Conservation (phyloP, 2,888 invertebrate genomes). For the Dolichopus griseipennis region DNA sequence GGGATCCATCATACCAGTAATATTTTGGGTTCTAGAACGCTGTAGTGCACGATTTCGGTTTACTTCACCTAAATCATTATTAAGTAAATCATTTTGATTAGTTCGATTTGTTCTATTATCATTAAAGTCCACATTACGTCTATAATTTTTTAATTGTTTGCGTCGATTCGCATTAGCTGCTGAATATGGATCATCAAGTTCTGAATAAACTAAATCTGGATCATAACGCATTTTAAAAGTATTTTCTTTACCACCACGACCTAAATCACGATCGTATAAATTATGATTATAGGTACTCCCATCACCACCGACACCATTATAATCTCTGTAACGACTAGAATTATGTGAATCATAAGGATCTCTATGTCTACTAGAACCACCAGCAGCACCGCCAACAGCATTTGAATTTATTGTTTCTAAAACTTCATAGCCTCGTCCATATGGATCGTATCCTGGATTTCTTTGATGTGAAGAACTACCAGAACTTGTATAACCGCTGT, state of each 20-base stretch:
- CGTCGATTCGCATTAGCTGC: slow-evolving; percentile 16
- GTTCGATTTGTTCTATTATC: slow-evolving; percentile 9
- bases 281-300: slow-evolving; percentile 26
- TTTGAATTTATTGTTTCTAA: neutral
- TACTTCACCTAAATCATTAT: slow-evolving; percentile 20
- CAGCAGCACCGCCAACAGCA: neutral
- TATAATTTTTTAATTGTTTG: slow-evolving; percentile 30
- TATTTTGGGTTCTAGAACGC: slow-evolving; percentile 30
- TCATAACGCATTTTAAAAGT: slow-evolving; percentile 32
- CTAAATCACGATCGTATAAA: slow-evolving; percentile 29
- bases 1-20: slow-evolving; percentile 32
- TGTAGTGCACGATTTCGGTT: slow-evolving; percentile 22
- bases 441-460: slow-evolving; percentile 21
- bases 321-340: slow-evolving; percentile 28
- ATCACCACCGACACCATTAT: slow-evolving; percentile 28
- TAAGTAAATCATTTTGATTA: slow-evolving; percentile 10
- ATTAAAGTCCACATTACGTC: slow-evolving; percentile 26
- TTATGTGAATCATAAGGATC: slow-evolving; percentile 33
- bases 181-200: slow-evolving; percentile 26
- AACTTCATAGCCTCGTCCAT: slow-evolving; percentile 15
- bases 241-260: slow-evolving; percentile 28
- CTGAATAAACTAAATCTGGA: slow-evolving; percentile 28
- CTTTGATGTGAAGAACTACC: slow-evolving; percentile 24
- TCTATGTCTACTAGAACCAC: slow-evolving; percentile 27
- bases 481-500: slow-evolving; percentile 35